phyloP scores from a whole-genome alignment of 2,888 invertebrate genomes.

The Caenorhabditis sp. region DNA sequence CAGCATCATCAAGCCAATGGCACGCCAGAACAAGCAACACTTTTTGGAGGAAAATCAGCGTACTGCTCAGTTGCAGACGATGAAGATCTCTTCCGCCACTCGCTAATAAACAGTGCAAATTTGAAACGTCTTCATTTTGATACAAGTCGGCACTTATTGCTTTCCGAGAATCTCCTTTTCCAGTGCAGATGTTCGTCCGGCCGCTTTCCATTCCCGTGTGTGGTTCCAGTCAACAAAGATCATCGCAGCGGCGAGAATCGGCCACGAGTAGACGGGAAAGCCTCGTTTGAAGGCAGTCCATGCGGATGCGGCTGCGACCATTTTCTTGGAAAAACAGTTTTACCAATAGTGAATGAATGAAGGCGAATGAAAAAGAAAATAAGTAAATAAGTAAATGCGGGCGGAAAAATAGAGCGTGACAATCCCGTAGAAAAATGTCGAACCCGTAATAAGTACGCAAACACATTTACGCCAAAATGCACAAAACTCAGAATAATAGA shows the following conservation, averaged over 20 bases:
- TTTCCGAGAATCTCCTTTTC: conserved; percentile 65
- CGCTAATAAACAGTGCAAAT: neutral
- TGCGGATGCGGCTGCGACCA: conserved; percentile 45
- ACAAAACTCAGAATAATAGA: no score
- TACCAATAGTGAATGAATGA: no score
- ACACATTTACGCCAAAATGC: no score
- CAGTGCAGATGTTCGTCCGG: conserved; percentile 64
- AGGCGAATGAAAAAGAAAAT: neutral
- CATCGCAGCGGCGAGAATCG: conserved; percentile 67
- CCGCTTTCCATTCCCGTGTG: conserved; percentile 73
- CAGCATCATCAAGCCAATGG: conserved; percentile 43
- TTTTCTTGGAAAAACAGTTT: conserved; percentile 19
- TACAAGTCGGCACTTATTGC: neutral
- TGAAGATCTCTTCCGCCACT: conserved; percentile 30
- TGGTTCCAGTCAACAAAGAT: conserved; percentile 77
- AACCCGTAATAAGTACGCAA: no score
- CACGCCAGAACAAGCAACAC: conserved; percentile 39
- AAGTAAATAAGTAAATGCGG: neutral
- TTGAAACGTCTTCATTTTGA: conserved; percentile 1
- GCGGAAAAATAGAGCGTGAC: neutral
- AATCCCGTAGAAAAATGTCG: neutral
- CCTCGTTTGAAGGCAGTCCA: conserved; percentile 63
- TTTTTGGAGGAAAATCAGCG: conserved; percentile 29
- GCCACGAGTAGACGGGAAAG: conserved; percentile 68
- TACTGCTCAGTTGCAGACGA: conserved; percentile 34